Conservation (phyloP, 2,797 vertebrate genomes). For the Coregonus sp. region DNA sequence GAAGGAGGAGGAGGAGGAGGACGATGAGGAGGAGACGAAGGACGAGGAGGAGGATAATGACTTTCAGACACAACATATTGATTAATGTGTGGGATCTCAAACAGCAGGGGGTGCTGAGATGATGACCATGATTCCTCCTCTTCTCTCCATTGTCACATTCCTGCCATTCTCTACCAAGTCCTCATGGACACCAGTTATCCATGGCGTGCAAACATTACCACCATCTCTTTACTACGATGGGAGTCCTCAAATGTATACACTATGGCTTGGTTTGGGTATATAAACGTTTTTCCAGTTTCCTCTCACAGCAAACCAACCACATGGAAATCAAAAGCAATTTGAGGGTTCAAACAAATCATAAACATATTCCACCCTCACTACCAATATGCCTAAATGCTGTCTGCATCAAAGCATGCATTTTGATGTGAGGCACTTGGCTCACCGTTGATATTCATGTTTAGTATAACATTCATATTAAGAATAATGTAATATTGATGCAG, state of each 20-base stretch:
- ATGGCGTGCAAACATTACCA: constrained; percentile 65
- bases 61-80: constrained; percentile 17
- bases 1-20: constrained; percentile 13
- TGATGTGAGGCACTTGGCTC: constrained; percentile 30
- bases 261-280: not conserved
- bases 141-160: constrained; percentile 62
- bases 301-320: not conserved
- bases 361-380: constrained; percentile 21
- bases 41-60: too few relatives aligned
- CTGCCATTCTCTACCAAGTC: constrained; percentile 63
- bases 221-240: constrained; percentile 28
- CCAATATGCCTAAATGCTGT: not conserved
- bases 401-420: constrained; percentile 1
- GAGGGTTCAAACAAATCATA: constrained; percentile 14
- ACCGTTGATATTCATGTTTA: constrained; percentile 48
- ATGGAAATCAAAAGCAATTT: not conserved
- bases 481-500: constrained; percentile 66
- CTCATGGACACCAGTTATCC: constrained; percentile 27
- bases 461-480: constrained; percentile 56
- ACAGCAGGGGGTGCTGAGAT: constrained; percentile 22
- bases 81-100: constrained; percentile 26
- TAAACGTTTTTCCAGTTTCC: not conserved
- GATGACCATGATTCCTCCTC: constrained; percentile 29
- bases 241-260: constrained; percentile 32
- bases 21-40: constrained; percentile 3